These are phyloP conservation scores for Eufriesea mexicana DNA, from an alignment of 1,140 invertebrate species.

Conservation along the genomic window DNA sequence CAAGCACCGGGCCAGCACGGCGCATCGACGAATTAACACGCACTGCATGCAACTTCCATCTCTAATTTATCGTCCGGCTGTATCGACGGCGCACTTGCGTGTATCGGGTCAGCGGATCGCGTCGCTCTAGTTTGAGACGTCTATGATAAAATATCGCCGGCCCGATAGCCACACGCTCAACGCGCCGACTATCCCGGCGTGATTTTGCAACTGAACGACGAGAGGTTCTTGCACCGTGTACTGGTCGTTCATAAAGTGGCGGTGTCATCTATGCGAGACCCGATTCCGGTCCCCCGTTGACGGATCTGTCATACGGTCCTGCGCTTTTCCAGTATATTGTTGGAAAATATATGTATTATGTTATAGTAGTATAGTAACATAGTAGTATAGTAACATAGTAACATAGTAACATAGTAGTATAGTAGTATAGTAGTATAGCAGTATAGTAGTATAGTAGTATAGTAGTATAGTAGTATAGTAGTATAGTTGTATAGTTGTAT, in stretches of 20 bases:
- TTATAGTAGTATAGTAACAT: too few species aligned
- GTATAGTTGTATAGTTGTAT: too few species aligned
- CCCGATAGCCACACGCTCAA: not conserved
- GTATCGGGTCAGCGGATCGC: slow-evolving; percentile 13
- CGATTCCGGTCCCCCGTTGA: too few species aligned
- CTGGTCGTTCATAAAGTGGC: not conserved
- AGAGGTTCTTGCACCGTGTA: slow-evolving; percentile 1
- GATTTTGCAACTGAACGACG: not conserved
- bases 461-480: too few species aligned
- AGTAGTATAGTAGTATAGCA: too few species aligned
- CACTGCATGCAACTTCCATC: not conserved
- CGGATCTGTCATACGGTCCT: too few species aligned
- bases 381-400: too few species aligned
- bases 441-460: too few species aligned
- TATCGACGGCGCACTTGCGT: not conserved
- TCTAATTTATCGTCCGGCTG: slow-evolving; percentile 32
- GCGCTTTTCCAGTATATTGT: too few species aligned
- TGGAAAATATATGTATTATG: too few species aligned
- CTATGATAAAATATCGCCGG: slow-evolving; percentile 10
- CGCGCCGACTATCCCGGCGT: not conserved
- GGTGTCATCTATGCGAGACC: too few species aligned
- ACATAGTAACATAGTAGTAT: too few species aligned
- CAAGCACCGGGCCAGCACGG: slow-evolving; percentile 13
- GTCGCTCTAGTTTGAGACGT: slow-evolving; percentile 11
- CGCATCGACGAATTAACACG: slow-evolving; percentile 32